Conservation (phyloP, 1,140 invertebrate species). For the Augochlora pura region DNA sequence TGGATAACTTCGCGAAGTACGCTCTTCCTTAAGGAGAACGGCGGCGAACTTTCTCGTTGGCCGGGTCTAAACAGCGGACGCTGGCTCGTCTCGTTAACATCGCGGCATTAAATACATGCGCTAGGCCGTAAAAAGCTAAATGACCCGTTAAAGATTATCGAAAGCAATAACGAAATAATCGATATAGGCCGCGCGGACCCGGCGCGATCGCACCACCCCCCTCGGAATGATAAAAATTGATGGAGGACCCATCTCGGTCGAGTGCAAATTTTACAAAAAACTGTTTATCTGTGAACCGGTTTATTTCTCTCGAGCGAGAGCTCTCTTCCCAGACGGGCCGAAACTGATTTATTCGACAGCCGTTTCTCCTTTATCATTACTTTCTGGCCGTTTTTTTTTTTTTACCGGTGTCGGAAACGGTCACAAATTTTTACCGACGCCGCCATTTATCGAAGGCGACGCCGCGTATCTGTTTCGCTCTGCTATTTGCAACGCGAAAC, state of each 20-base stretch:
- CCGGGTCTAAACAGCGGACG: neutral
- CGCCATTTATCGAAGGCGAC: neutral
- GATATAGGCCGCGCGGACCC: neutral
- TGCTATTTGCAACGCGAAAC: neutral
- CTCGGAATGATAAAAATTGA: neutral
- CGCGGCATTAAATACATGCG: neutral
- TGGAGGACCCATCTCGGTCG: neutral
- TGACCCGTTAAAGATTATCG: neutral
- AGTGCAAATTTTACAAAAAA: neutral
- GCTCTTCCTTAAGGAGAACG: neutral
- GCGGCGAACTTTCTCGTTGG: neutral
- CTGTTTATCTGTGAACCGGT: conserved; percentile 3
- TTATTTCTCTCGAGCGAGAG: conserved; percentile 11
- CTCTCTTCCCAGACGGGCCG: neutral
- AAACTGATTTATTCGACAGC: conserved; percentile 10
- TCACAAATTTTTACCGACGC: conserved; percentile 11
- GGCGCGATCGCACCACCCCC: neutral
- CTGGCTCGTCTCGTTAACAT: conserved; percentile 3
- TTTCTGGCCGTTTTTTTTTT: conserved; percentile 4
- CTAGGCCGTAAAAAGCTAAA: neutral
- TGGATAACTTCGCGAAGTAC: neutral
- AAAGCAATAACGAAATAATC: neutral
- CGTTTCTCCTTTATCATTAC: conserved; percentile 11
- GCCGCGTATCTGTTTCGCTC: neutral
- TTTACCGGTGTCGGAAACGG: neutral